A percentile compares a stretch with the other conserved stretches of the same genome.
phyloP scores from a whole-genome alignment of 2,888 invertebrate species.

The Archaeoteleia sp. region DNA sequence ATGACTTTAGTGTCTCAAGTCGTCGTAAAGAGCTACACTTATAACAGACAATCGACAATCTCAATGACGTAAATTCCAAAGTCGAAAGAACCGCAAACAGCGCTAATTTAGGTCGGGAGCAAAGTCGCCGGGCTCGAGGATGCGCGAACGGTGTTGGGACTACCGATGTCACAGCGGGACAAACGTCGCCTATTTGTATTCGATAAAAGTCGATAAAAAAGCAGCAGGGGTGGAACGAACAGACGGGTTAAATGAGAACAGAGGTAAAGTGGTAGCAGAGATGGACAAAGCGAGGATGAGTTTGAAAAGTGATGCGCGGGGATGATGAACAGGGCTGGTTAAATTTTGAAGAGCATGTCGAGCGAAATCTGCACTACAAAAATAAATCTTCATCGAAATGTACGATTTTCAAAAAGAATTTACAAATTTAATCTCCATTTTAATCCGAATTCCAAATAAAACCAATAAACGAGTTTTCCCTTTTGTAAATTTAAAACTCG shows the following conservation, averaged over 20 bases:
- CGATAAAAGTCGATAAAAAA: conserved; percentile 45
- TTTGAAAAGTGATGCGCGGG: background rate
- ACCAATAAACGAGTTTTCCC: too few relatives aligned
- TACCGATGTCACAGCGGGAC: conserved; percentile 39
- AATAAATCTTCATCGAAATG: too few relatives aligned
- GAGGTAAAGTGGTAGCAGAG: background rate
- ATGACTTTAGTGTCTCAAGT: conserved; percentile 10
- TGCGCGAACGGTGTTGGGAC: conserved; percentile 20
- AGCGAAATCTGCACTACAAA: too few relatives aligned
- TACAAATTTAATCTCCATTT: too few relatives aligned
- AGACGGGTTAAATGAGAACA: conserved; percentile 14
- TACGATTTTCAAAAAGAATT: too few relatives aligned
- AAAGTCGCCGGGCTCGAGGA: background rate
- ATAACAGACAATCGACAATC: conserved; percentile 18
- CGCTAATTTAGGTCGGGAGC: conserved; percentile 19
- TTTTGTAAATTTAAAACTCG: too few relatives aligned
- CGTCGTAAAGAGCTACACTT: conserved; percentile 12
- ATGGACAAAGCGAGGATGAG: conserved; percentile 5
- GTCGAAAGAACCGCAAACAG: conserved; percentile 25
- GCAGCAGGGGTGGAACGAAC: conserved; percentile 19
- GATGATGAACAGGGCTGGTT: background rate
- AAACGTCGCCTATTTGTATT: conserved; percentile 42
- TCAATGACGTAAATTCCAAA: conserved; percentile 18
- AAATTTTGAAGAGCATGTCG: background rate
- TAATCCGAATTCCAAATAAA: too few relatives aligned